phyloP scores from a whole-genome alignment of 1,140 invertebrate genomes.

The Carposina sasakii region DNA sequence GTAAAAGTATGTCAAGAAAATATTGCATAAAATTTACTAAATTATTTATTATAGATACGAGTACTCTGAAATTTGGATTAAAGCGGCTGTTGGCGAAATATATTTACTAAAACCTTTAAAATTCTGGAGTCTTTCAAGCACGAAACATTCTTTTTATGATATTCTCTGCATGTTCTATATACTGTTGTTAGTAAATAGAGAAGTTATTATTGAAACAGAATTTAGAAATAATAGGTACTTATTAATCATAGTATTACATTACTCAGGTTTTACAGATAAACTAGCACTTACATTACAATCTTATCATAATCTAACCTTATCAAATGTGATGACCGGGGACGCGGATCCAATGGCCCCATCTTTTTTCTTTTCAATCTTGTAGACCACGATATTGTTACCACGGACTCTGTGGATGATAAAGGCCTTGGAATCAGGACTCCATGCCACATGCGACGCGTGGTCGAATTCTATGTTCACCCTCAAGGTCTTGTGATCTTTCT shows the following conservation, averaged over 20 bases:
- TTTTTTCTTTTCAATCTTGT: slow-evolving; percentile 86
- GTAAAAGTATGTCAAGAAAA: slow-evolving; percentile 49
- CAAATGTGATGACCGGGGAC: slow-evolving; percentile 81
- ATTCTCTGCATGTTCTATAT: too few species aligned
- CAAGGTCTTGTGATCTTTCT: slow-evolving; percentile 83
- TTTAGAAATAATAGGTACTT: too few species aligned
- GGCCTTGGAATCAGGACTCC: slow-evolving; percentile 91
- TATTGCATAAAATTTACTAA: slow-evolving; percentile 25
- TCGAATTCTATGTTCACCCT: slow-evolving; percentile 89
- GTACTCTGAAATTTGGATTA: too few species aligned
- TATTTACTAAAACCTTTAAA: too few species aligned
- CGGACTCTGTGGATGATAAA: slow-evolving; percentile 83
- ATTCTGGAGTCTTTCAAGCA: too few species aligned
- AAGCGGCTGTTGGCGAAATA: too few species aligned
- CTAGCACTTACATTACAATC: too few species aligned
- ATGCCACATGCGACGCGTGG: slow-evolving; percentile 83
- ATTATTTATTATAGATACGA: neutral
- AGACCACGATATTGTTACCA: slow-evolving; percentile 85
- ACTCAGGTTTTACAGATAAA: too few species aligned
- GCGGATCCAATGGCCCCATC: slow-evolving; percentile 81
- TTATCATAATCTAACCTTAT: slow-evolving; percentile 74
- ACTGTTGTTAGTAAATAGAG: too few species aligned
- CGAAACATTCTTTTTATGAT: too few species aligned
- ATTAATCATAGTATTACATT: too few species aligned
- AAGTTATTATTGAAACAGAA: too few species aligned